These are phyloP conservation scores for Pedionomus torquatus DNA, from an alignment of 2,113 vertebrate genomes.

Conservation along the genomic window DNA sequence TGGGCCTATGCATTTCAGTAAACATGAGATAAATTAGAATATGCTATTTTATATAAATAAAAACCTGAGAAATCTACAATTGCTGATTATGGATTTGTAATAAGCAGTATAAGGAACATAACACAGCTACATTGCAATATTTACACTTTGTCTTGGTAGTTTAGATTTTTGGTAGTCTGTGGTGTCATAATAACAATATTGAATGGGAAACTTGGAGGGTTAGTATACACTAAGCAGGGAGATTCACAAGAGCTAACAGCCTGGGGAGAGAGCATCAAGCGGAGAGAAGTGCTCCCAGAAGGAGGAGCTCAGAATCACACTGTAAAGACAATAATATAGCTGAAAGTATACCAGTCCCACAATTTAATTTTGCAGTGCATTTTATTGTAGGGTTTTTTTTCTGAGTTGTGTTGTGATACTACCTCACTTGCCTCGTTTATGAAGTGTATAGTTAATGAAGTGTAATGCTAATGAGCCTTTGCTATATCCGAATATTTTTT, in stretches of 20 bases:
- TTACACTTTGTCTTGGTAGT: not conserved
- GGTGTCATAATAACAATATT: not conserved
- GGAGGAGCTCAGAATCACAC: not conserved
- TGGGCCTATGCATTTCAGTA: not conserved
- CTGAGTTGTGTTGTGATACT: not conserved
- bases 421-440: not conserved
- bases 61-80: not conserved
- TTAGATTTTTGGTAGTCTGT: not conserved
- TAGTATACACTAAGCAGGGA: not conserved
- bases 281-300: not conserved
- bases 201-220: not conserved
- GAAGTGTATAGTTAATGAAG: not conserved
- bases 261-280: not conserved
- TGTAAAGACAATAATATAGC: not conserved
- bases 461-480: not conserved
- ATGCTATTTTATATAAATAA: not conserved
- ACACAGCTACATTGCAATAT: not conserved
- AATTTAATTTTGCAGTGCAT: not conserved
- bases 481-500: not conserved
- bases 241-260: not conserved
- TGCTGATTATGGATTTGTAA: not conserved
- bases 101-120: not conserved
- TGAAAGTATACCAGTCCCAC: not conserved
- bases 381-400: not conserved
- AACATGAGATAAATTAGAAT: not conserved